phyloP scores from a whole-genome alignment of 2,113 vertebrate genomes.

The Sinosuthora webbiana region DNA sequence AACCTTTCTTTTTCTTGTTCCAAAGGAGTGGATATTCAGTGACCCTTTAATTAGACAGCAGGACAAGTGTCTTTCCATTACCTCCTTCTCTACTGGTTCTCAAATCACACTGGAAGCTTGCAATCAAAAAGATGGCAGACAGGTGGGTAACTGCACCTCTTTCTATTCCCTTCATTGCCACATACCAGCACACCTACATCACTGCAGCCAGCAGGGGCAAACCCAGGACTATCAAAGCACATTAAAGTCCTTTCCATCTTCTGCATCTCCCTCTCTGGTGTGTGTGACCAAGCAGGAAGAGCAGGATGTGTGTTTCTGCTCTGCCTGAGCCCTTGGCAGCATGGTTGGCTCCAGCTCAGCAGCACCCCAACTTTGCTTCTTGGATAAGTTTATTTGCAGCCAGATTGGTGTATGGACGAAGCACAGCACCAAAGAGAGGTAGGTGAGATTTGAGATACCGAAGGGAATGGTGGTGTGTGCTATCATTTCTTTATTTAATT shows the following conservation, averaged over 20 bases:
- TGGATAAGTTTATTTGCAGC: background rate
- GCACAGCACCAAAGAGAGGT: background rate
- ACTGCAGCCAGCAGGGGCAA: background rate
- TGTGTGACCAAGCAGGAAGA: background rate
- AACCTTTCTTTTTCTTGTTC: background rate
- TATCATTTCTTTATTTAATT: background rate
- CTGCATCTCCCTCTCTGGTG: background rate
- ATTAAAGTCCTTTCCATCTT: background rate
- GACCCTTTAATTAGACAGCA: slow-evolving; percentile 92
- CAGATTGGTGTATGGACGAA: background rate
- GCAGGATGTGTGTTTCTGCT: background rate
- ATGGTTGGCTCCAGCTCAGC: background rate
- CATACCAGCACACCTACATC: background rate
- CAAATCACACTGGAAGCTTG: slow-evolving; percentile 88
- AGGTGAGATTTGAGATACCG: background rate
- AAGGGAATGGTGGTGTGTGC: background rate
- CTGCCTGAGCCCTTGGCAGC: background rate
- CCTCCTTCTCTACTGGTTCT: slow-evolving; percentile 85
- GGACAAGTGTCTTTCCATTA: slow-evolving; percentile 89
- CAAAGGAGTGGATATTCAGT: slow-evolving; percentile 90
- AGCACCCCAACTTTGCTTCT: rapidly evolving
- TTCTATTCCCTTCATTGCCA: background rate
- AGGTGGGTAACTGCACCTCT: slow-evolving; percentile 81
- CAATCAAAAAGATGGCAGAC: slow-evolving; percentile 88
- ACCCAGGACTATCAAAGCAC: background rate